Base-by-base conservation (phyloP, 1,140 invertebrate genomes). In the Ditylenchus dipsaci region DNA sequence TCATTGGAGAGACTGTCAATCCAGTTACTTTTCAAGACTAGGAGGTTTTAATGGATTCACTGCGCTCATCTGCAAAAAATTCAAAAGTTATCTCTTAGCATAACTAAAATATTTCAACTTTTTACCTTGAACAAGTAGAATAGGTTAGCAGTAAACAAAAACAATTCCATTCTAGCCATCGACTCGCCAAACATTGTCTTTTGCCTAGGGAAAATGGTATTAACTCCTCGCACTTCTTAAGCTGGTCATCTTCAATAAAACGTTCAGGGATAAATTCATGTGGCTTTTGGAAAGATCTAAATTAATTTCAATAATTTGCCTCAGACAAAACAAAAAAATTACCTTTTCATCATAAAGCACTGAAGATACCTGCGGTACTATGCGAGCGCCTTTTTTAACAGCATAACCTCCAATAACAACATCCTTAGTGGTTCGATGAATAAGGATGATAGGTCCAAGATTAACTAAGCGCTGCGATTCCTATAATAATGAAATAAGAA, bases 41-140 rank as follows among this genome's bases (percentile, higher is more conserved):
- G n/a, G n/a, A n/a, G n/a, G n/a, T n/a, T n/a, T n/a, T n/a, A n/a
- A n/a, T n/a, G n/a, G n/a, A n/a, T n/a, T n/a, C n/a, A n/a, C n/a
- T n/a, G n/a, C n/a, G n/a, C n/a, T n/a, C n/a, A n/a, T n/a, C n/a
- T n/a, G n/a, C n/a, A n/a, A n/a, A n/a, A n/a, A n/a, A n/a, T n/a
- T n/a, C n/a, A n/a, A n/a, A n/a, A n/a, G n/a, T n/a, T n/a, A n/a
- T n/a, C n/a, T n/a, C n/a, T n/a, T n/a, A n/a, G n/a, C n/a, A n/a
- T n/a, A n/a, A n/a, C n/a, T n/a, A n/a, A n/a, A n/a, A n/a, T n/a
- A n/a, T n/a, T n/a, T n/a, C n/a, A n/a, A n/a, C n/a, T n/a, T n/a
- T n/a, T 45, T 45, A 75, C 75, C 23, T 60, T 30, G 49, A 75
- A 72, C 30, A 75, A 67, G 57, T 72, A 64, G 68, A 69, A 71